Conservation (phyloP, 2,888 invertebrate genomes). For the Lasioglossum leucozonium region DNA sequence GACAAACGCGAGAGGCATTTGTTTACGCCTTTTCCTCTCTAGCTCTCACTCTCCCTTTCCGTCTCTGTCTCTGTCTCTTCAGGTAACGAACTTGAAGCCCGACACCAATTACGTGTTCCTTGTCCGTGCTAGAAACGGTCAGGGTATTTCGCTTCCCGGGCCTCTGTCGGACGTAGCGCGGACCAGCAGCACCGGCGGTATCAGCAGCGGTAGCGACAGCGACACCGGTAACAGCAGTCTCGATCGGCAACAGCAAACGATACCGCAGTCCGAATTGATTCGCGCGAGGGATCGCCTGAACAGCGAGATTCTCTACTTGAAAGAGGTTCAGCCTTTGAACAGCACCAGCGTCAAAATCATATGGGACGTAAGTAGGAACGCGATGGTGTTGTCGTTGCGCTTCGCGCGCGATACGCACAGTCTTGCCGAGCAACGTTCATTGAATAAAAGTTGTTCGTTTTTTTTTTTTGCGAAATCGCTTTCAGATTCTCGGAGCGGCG, state of each 20-base stretch:
- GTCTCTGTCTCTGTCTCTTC: not conserved
- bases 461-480: not conserved
- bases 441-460: not conserved
- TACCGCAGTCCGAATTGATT: slow-evolving; percentile 91
- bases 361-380: slow-evolving; percentile 90
- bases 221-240: slow-evolving; percentile 76
- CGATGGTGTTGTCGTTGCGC: not conserved
- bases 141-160: slow-evolving; percentile 93
- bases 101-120: slow-evolving; percentile 94
- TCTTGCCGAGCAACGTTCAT: too few species aligned
- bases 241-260: slow-evolving; percentile 88
- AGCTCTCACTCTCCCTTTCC: not conserved
- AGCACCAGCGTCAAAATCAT: slow-evolving; percentile 92
- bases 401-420: too few species aligned
- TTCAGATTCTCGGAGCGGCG: slow-evolving; percentile 85
- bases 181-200: slow-evolving; percentile 86
- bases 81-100: slow-evolving; percentile 89
- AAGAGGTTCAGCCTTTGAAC: slow-evolving; percentile 88
- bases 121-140: slow-evolving; percentile 93
- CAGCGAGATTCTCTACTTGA: slow-evolving; percentile 91
- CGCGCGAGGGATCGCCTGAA: slow-evolving; percentile 91
- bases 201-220: not conserved
- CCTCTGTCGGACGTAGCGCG: slow-evolving; percentile 90
- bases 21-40: not conserved
- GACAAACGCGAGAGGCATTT: not conserved